phyloP scores from a whole-genome alignment of 2,888 invertebrate species.

The Heterodera filipjevi region DNA sequence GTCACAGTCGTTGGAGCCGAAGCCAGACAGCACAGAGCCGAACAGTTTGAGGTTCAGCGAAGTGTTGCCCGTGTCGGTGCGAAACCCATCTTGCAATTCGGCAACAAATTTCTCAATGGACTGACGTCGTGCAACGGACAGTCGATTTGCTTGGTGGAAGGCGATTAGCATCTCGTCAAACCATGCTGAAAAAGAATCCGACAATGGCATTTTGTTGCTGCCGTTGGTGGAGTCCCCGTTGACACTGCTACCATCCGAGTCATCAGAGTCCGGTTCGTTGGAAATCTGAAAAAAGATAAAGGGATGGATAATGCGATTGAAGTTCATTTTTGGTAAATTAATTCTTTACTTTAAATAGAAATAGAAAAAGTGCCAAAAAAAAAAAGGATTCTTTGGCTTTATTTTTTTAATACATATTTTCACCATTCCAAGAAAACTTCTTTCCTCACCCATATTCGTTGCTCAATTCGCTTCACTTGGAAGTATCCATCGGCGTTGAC shows the following conservation, averaged over 20 bases:
- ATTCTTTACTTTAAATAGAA: too few relatives aligned
- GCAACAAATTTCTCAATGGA: background rate
- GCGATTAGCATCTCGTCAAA: background rate
- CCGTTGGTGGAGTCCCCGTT: background rate
- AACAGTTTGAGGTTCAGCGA: background rate
- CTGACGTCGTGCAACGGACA: background rate
- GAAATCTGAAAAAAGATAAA: too few relatives aligned
- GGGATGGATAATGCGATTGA: too few relatives aligned
- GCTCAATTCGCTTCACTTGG: background rate
- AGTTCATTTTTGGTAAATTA: too few relatives aligned
- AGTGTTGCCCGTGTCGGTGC: background rate
- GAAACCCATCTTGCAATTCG: background rate
- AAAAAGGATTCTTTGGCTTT: too few relatives aligned
- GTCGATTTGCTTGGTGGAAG: background rate
- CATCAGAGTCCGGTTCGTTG: background rate
- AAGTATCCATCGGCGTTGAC: background rate
- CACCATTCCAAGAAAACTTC: too few relatives aligned
- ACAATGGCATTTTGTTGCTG: background rate
- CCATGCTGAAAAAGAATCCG: background rate
- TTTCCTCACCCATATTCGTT: constrained; percentile 2
- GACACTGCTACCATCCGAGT: background rate
- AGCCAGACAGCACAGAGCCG: constrained; percentile 26
- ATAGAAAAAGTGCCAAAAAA: too few relatives aligned
- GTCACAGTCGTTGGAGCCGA: constrained; percentile 24
- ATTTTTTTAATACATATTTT: too few relatives aligned